Conservation (phyloP, 2,113 vertebrate species). For the Eulacestoma nigropectus region DNA sequence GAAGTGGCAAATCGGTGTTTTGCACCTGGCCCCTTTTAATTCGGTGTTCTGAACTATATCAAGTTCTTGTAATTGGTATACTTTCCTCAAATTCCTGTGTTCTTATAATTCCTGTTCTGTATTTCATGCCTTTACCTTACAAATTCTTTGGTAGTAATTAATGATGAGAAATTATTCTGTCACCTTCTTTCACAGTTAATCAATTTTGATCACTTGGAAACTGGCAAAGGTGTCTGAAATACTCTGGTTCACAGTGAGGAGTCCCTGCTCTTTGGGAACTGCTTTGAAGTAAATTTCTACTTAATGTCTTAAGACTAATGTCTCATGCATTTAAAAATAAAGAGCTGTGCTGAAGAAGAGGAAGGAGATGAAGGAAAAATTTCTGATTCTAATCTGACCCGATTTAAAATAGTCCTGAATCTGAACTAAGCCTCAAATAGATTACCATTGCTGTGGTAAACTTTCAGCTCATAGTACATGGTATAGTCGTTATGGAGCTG, state of each 20-base stretch:
- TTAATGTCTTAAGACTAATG: neutral
- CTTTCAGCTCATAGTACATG: fast-evolving
- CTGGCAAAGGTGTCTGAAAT: neutral
- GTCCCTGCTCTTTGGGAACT: neutral
- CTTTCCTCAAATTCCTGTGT: neutral
- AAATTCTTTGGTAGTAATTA: neutral
- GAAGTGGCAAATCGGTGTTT: neutral
- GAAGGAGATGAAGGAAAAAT: neutral
- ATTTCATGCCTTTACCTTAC: neutral
- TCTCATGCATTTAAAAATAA: neutral
- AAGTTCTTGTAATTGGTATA: neutral
- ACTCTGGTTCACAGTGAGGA: neutral
- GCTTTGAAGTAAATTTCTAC: neutral
- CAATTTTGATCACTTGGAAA: neutral
- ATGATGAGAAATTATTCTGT: neutral
- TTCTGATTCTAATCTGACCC: neutral
- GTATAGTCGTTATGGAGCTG: neutral
- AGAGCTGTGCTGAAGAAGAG: neutral
- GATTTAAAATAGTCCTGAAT: neutral
- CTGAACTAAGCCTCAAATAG: neutral
- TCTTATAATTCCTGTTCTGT: neutral
- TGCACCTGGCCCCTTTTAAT: neutral
- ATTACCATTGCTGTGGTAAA: fast-evolving
- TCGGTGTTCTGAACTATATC: neutral
- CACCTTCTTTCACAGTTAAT: neutral